These are phyloP conservation scores for Nothoprocta pentlandii DNA, from an alignment of 2,113 vertebrate species.

Conservation along the genomic window DNA sequence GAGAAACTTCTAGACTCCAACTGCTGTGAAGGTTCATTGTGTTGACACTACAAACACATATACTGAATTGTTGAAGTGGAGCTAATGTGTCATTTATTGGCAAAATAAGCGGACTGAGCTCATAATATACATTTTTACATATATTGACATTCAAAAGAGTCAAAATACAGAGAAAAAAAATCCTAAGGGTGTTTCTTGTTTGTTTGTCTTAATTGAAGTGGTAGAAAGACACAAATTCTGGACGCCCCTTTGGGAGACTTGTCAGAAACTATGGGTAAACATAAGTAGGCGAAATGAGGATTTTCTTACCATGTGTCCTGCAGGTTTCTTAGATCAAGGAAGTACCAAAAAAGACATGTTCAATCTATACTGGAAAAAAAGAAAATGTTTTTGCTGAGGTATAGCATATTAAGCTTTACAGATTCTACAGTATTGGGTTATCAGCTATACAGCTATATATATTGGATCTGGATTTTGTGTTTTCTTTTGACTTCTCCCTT, in stretches of 20 bases:
- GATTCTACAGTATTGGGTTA: neutral
- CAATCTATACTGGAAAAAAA: neutral
- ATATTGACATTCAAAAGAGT: neutral
- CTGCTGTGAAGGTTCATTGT: neutral
- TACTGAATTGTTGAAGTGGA: neutral
- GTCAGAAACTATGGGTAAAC: neutral
- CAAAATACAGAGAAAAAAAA: neutral
- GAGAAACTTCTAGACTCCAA: neutral
- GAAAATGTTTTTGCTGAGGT: neutral
- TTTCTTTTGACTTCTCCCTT: neutral
- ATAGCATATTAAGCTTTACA: neutral
- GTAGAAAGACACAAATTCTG: neutral
- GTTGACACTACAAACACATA: neutral
- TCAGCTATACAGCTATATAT: neutral
- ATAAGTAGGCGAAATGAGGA: neutral
- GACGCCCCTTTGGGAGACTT: neutral
- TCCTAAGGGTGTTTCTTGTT: neutral
- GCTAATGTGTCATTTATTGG: neutral
- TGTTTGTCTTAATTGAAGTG: neutral
- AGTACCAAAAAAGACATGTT: neutral
- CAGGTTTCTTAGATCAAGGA: neutral
- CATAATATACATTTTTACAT: neutral
- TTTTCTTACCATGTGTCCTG: neutral
- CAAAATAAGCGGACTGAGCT: neutral
- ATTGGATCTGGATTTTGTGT: neutral